Evolutionary conservation across 2,797 vertebrate genomes (phyloP), one percentile per base, ranked within the genome.

Genomic region (Tympanoctomys barrerae): DNA sequence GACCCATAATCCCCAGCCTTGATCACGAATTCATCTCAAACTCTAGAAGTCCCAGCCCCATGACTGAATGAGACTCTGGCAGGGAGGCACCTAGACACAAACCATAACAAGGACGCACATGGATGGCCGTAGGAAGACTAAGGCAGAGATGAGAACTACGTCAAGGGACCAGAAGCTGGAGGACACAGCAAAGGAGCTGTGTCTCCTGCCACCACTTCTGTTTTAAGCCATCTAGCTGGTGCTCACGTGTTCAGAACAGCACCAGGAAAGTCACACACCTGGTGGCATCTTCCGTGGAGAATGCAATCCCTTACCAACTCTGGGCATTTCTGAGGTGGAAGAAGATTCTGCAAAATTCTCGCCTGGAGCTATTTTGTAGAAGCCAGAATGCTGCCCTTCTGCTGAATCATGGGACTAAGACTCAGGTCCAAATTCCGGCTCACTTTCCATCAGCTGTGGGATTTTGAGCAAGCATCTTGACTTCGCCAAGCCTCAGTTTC

Each of bases 401-500:
- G 21, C 82, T 66, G 82, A 59, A 36, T n/a, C 14, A 0, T 36
- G 31, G 3, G 77, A 13, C 83, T 14, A 18, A 39, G 28, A 77
- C 6, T 42, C 2, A 46, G 49, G 39, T 71, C 92, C 87, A 73
- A 36, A 85, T 84, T 42, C 54, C 31, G 36, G 18, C 75, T 71
- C 49, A 68, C 57, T 6, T 6, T 89, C 64, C 57, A 26, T 26
- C 4, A 77, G 16, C 62, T 73, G 52, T n/a, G n/a, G 46, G 21
- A 9, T 62, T 62, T 26, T 59, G 13, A 91, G 42, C 49, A 57
- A 79, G n/a, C 64, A 62, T 91, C 39, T 86, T 68, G 22, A 22
- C 11, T 9, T 84, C 42, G 62, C 59, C 57, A 33, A 81, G 77
- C 80, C 89, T 90, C 70, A 0, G 62, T 64, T 92, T 89, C 96